A percentile compares a stretch with the other conserved stretches of the same genome.
Evolutionary conservation across 2,888 invertebrate species (phyloP).

Genomic region (Pseudolycoriella hygida): DNA sequence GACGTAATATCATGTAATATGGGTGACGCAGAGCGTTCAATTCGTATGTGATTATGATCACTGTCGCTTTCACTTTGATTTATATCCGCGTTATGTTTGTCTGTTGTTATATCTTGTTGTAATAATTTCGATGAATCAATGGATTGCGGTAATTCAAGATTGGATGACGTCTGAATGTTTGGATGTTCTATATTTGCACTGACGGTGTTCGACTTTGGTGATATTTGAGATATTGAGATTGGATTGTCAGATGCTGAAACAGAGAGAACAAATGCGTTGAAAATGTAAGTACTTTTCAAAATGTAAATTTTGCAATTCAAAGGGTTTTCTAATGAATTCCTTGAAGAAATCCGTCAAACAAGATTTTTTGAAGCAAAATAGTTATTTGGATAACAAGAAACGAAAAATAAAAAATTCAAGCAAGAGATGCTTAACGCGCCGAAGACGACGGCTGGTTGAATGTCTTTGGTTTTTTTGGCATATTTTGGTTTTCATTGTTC

Average conservation of each 20-base stretch:
- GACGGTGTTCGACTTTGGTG: neutral
- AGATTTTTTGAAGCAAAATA: no score
- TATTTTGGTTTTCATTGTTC: no score
- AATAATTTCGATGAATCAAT: neutral
- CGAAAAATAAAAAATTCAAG: no score
- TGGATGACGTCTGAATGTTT: neutral
- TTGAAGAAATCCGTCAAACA: no score
- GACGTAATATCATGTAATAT: neutral
- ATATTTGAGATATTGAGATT: neutral
- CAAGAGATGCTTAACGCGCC: no score
- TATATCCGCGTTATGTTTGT: neutral
- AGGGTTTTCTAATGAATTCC: no score
- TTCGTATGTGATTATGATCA: neutral
- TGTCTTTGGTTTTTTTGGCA: no score
- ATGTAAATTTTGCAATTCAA: no score
- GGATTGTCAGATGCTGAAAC: neutral
- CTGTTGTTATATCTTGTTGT: neutral
- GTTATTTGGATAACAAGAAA: no score
- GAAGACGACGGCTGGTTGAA: no score
- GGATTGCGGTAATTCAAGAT: neutral
- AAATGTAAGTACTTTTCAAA: no score
- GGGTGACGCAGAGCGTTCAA: conserved; percentile 1
- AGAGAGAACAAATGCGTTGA: no score
- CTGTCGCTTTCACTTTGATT: neutral
- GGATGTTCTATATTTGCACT: neutral